These are phyloP conservation scores for Megalurothrips usitatus DNA, from an alignment of 2,888 invertebrate species.

Conservation along the genomic window DNA sequence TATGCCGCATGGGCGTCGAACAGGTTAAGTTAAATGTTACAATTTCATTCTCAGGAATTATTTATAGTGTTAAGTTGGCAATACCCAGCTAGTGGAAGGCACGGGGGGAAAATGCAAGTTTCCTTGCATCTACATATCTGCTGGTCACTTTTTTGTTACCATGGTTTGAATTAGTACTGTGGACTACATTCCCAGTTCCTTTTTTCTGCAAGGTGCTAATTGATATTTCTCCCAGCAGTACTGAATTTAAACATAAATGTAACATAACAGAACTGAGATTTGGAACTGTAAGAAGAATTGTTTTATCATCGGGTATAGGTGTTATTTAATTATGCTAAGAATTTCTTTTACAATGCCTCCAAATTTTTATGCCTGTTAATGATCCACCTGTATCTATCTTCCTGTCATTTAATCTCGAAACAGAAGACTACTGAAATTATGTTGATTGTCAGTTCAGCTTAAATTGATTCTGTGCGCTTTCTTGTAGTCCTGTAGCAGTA, in stretches of 20 bases:
- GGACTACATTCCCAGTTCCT: constrained; percentile 28
- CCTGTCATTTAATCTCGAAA: background rate
- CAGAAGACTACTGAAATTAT: background rate
- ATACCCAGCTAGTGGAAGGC: constrained; percentile 10
- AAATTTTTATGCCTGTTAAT: constrained; percentile 15
- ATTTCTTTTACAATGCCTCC: background rate
- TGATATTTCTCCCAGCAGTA: constrained; percentile 35
- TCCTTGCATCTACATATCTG: constrained; percentile 38
- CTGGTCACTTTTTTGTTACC: constrained; percentile 38
- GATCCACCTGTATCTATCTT: background rate
- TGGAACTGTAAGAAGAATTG: constrained; percentile 32
- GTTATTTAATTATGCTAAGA: constrained; percentile 9
- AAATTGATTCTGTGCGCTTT: background rate
- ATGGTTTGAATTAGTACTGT: constrained; percentile 35
- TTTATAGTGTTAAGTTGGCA: constrained; percentile 31
- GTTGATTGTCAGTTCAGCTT: background rate
- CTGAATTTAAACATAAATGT: constrained; percentile 22
- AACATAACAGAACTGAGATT: constrained; percentile 6
- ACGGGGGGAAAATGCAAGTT: constrained; percentile 25
- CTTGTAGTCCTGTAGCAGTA: background rate
- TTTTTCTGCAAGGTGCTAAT: constrained; percentile 28
- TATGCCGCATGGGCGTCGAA: background rate
- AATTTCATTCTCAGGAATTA: constrained; percentile 30
- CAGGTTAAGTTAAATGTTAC: constrained; percentile 25
- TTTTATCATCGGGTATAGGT: constrained; percentile 24